A percentile compares a stretch with the other conserved stretches of the same genome.
Conservation (phyloP, 2,113 vertebrate species). For the Varanus komodoensis region DNA sequence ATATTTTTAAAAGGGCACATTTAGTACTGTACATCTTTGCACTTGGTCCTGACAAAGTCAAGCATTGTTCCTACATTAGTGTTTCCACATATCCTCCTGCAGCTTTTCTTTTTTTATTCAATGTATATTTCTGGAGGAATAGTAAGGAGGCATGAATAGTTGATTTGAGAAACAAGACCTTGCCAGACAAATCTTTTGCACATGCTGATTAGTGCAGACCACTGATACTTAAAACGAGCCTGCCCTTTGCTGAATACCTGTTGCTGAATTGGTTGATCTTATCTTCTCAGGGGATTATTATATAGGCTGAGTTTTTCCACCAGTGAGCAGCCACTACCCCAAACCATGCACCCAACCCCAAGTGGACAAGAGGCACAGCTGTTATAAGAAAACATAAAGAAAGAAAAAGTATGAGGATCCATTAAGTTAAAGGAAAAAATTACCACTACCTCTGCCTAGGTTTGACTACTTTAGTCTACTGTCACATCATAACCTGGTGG, state of each 20-base stretch:
- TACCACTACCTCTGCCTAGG: neutral
- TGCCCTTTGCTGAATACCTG: neutral
- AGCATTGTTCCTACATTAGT: fast-evolving
- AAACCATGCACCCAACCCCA: neutral
- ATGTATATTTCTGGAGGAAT: neutral
- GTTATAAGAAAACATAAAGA: too few species aligned
- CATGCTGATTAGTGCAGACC: neutral
- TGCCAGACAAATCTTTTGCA: neutral
- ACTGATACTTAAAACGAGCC: neutral
- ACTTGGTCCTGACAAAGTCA: neutral
- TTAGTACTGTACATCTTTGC: neutral
- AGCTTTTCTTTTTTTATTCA: neutral
- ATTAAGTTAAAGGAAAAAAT: neutral
- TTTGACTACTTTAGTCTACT: too few species aligned
- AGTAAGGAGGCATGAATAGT: neutral
- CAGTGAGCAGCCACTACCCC: neutral
- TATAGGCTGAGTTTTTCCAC: neutral
- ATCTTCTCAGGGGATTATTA: neutral
- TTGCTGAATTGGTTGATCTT: neutral
- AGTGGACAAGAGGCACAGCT: neutral
- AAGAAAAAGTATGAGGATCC: too few species aligned
- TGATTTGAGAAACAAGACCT: neutral
- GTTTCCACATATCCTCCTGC: neutral
- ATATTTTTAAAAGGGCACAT: neutral
- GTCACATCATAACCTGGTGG: neutral